Evolutionary conservation across 2,113 vertebrate genomes (phyloP).

Genomic region (Brachyhypopomus occidentalis): DNA sequence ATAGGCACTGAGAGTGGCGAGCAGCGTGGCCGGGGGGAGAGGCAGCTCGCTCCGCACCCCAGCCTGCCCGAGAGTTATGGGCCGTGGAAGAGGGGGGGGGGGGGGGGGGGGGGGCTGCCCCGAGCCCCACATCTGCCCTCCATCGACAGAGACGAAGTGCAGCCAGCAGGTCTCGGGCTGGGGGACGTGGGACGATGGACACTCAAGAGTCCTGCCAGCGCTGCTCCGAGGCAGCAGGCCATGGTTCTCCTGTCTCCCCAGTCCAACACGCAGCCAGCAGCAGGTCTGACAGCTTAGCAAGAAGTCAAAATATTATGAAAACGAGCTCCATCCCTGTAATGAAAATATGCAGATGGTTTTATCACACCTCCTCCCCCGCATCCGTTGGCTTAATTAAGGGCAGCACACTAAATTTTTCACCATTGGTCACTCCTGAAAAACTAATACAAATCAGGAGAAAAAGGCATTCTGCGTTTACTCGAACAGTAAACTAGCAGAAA

Average conservation of each 20-base stretch:
- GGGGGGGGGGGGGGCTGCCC: constrained; percentile 35
- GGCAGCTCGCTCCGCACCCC: constrained; percentile 34
- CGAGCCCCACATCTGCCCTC: constrained; percentile 23
- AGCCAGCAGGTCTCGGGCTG: constrained; percentile 40
- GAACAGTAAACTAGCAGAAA: not conserved
- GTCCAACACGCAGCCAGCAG: constrained; percentile 35
- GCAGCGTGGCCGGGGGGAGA: constrained; percentile 40
- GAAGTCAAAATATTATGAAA: constrained; percentile 25
- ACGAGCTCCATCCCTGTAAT: not conserved
- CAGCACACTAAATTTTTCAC: not conserved
- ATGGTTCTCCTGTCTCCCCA: constrained; percentile 16
- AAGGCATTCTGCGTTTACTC: not conserved
- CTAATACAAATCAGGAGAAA: constrained; percentile 9
- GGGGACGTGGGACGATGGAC: constrained; percentile 20
- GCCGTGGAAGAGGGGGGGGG: constrained; percentile 34
- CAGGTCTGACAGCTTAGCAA: constrained; percentile 1
- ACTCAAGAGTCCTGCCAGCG: too few relatives aligned
- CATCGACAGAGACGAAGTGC: constrained; percentile 47
- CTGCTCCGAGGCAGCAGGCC: too few relatives aligned
- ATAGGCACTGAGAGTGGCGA: constrained; percentile 57
- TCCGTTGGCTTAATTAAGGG: constrained; percentile 1
- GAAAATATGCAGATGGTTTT: not conserved
- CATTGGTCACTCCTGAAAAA: not conserved
- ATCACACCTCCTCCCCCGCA: not conserved
- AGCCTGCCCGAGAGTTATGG: constrained; percentile 50